These are phyloP conservation scores for Cochlearius cochlearius DNA, from an alignment of 2,113 vertebrate genomes.

Conservation along the genomic window DNA sequence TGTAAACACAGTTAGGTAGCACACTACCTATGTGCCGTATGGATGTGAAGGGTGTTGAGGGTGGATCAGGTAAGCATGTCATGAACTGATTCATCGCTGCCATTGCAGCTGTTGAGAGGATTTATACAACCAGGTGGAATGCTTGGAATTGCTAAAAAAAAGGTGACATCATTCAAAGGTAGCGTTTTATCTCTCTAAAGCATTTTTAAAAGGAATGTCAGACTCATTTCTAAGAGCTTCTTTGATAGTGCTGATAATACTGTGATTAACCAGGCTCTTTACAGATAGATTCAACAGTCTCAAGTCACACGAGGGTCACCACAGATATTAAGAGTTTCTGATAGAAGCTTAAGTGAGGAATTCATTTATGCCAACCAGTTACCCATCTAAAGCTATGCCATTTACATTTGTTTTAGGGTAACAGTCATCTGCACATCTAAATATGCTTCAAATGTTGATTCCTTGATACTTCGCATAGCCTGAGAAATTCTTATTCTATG, in stretches of 20 bases:
- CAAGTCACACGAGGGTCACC: background rate
- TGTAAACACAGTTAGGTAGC: background rate
- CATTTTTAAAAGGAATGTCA: background rate
- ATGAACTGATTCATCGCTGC: background rate
- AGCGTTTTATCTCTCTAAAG: background rate
- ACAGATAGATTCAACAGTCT: background rate
- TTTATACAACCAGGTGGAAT: background rate
- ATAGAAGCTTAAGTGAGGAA: background rate
- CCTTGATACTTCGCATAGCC: background rate
- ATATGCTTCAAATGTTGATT: background rate
- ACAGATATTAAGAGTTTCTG: background rate
- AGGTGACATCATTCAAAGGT: background rate
- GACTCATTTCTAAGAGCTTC: background rate
- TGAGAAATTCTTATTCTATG: background rate
- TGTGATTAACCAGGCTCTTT: background rate
- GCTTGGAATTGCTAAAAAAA: background rate
- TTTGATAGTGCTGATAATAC: background rate
- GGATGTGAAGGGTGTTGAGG: background rate
- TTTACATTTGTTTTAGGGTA: background rate
- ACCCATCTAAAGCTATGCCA: background rate
- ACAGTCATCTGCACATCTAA: background rate
- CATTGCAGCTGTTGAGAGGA: background rate
- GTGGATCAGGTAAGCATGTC: background rate
- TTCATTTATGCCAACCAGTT: background rate
- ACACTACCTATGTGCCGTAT: fast-evolving